A percentile compares a stretch with the other conserved stretches of the same genome.
Conservation (phyloP, 2,888 invertebrate species). For the Machimus atricapillus region DNA sequence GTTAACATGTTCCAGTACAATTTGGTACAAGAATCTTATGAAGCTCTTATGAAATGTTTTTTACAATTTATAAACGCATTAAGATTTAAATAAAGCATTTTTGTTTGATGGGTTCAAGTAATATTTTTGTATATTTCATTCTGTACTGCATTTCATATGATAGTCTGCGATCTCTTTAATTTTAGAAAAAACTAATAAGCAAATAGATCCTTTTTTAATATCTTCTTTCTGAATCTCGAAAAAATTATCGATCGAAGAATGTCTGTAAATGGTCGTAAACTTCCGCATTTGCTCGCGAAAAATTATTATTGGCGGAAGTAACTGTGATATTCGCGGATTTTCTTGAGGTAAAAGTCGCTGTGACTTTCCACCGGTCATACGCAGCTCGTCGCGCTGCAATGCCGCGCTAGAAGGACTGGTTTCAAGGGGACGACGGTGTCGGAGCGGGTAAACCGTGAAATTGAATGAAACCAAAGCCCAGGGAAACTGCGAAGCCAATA, state of each 20-base stretch:
- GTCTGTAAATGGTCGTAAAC: neutral
- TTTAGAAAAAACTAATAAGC: too few relatives aligned
- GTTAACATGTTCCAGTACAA: too few relatives aligned
- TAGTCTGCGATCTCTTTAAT: too few relatives aligned
- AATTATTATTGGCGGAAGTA: conserved; percentile 5
- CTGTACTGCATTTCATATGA: too few relatives aligned
- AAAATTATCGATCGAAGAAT: neutral
- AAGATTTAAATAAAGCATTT: too few relatives aligned
- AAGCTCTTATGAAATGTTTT: too few relatives aligned
- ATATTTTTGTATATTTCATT: too few relatives aligned
- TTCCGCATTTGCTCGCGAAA: neutral
- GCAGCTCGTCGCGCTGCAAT: neutral
- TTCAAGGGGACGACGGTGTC: neutral
- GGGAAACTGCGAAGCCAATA: conserved; percentile 19
- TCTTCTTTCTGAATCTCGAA: too few relatives aligned
- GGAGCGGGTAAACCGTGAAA: neutral
- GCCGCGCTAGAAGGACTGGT: neutral
- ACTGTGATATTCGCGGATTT: neutral
- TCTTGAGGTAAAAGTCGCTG: conserved; percentile 12
- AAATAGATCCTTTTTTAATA: too few relatives aligned
- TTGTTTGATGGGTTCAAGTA: too few relatives aligned
- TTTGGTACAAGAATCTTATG: too few relatives aligned
- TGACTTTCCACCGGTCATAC: neutral
- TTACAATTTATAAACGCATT: too few relatives aligned
- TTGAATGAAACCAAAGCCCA: conserved; percentile 9